Base-by-base conservation (phyloP, 2,113 vertebrate species). In the Psophia crepitans region DNA sequence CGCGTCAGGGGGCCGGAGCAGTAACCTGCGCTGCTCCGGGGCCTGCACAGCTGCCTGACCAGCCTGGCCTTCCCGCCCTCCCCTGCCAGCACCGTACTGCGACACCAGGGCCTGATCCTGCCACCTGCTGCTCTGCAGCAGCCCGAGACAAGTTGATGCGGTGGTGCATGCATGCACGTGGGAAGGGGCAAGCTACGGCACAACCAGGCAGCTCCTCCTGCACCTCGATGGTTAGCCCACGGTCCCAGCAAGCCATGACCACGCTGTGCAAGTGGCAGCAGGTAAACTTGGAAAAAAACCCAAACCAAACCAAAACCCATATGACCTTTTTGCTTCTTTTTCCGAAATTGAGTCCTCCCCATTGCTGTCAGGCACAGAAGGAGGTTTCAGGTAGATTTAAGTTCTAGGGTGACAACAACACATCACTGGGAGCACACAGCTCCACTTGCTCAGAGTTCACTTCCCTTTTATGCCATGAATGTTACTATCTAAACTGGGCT, bases 111-210 rank as follows among this genome's bases (percentile, higher is more conserved):
- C 28, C 84, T 26, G 84, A n/a, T 49, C 68, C 68, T 81, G 30
- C 68, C 77, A 2, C 41, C 53, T 2, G 4, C 6, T 8, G 9
- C 49, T 73, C 63, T 35, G 32, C 70, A 83, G 85, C 75, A 60
- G 63, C 58, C 12, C 1, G 18, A 58, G 35, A 18, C 0, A 1
- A 32, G 39, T 3, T 0, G 0, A 30, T 1, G 5, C 6, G 65
- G n/a, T 16, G 41, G 33, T 43, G 56, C 10, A 2, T 2, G 18
- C 4, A 4, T 8, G 22, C 15, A 3, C 1, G 12, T 24, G 63
- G 75, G 32, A 76, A 68, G 0, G 3, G 66, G 68, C 79, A 53
- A 43, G 30, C 37, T 30, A 20, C 0, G 6, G 82, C 66, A 35
- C 33, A 28, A n/a, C 33, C 89, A 33, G 41, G 3, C 23, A 19